Conservation (phyloP, 2,797 vertebrate species). For the Schizopygopsis pylzovi region DNA sequence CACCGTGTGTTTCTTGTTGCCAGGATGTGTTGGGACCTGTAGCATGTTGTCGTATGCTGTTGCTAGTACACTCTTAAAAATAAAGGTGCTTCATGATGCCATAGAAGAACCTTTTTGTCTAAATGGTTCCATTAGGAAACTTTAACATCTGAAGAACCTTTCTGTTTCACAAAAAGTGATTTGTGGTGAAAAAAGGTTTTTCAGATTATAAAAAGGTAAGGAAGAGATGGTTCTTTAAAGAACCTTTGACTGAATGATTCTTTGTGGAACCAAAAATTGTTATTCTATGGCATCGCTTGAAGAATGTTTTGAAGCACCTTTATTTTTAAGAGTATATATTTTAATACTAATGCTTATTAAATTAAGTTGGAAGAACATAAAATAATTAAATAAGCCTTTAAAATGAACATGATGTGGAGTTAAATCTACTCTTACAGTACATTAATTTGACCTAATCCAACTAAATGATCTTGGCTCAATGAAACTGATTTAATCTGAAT, state of each 20-base stretch:
- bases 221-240: too few relatives aligned
- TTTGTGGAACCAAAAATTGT: too few relatives aligned
- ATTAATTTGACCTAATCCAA: neutral
- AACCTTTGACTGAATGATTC: too few relatives aligned
- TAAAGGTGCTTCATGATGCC: too few relatives aligned
- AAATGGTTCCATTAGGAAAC: too few relatives aligned
- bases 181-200: too few relatives aligned
- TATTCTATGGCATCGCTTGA: too few relatives aligned
- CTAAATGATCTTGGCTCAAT: neutral
- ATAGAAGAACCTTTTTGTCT: too few relatives aligned
- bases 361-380: neutral
- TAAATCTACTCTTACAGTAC: neutral
- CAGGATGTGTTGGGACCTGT: neutral
- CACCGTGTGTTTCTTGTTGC: neutral
- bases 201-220: too few relatives aligned
- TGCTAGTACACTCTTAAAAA: neutral
- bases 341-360: neutral
- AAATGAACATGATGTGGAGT: neutral
- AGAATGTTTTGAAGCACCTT: too few relatives aligned
- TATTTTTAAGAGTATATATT: neutral
- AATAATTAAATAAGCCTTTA: neutral
- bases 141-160: too few relatives aligned
- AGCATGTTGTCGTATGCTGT: neutral
- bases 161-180: too few relatives aligned
- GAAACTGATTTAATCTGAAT: neutral